phyloP scores from a whole-genome alignment of 1,140 invertebrate species.

The Bombus superbus region DNA sequence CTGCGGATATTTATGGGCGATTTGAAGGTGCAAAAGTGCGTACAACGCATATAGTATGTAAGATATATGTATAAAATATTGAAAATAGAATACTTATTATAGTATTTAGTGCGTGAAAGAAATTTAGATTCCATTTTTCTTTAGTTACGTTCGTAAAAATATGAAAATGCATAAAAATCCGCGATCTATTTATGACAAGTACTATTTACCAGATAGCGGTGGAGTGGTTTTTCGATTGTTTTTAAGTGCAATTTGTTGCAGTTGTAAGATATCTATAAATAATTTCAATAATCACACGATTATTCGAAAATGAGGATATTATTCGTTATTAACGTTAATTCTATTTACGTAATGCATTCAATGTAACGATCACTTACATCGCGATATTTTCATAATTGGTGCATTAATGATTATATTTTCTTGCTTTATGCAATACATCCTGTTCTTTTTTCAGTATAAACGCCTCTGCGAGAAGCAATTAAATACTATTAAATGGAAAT shows the following conservation, averaged over 20 bases:
- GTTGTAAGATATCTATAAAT: neutral
- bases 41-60: no score
- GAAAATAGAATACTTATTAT: no score
- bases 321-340: neutral
- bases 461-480: neutral
- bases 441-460: neutral
- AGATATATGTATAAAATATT: no score
- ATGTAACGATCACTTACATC: neutral
- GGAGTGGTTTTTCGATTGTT: neutral
- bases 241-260: neutral
- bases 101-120: no score
- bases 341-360: neutral
- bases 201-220: no score
- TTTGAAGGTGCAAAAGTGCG: no score
- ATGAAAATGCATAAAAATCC: no score
- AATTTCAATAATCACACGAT: neutral
- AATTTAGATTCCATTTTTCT: no score
- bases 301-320: neutral
- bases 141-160: no score
- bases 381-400: neutral
- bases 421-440: neutral
- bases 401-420: neutral
- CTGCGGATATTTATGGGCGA: no score
- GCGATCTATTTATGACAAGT: no score
- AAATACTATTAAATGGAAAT: neutral